These are phyloP conservation scores for Rhinogobio ventralis DNA, from an alignment of 2,797 vertebrate species.

Conservation along the genomic window DNA sequence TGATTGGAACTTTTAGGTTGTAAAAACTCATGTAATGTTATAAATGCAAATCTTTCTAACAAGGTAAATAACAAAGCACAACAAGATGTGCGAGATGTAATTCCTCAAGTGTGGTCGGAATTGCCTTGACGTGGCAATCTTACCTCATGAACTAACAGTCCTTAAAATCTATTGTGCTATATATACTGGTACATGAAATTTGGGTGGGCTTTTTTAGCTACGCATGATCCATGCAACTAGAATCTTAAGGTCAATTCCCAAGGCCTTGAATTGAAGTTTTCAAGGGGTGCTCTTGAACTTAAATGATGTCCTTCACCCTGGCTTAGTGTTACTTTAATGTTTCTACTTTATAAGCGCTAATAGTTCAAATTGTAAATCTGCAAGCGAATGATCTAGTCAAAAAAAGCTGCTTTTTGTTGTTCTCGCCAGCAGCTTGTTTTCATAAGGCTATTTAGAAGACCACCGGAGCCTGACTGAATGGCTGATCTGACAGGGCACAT, in stretches of 20 bases:
- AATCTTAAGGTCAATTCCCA: constrained; percentile 9
- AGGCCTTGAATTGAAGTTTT: constrained; percentile 47
- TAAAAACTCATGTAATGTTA: constrained; percentile 6
- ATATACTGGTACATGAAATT: constrained; percentile 30
- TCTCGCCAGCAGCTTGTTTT: constrained; percentile 52
- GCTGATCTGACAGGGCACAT: constrained; percentile 50
- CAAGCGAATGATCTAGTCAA: constrained; percentile 42
- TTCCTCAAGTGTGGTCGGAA: constrained; percentile 26
- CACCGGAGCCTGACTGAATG: constrained; percentile 46
- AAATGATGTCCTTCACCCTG: constrained; percentile 58
- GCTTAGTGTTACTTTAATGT: constrained; percentile 40
- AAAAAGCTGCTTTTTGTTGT: constrained; percentile 49
- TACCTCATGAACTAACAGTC: constrained; percentile 57
- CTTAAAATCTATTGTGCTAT: constrained; percentile 38
- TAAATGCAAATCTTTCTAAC: constrained; percentile 17
- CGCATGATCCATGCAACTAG: constrained; percentile 34
- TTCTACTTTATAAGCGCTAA: constrained; percentile 48
- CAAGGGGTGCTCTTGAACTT: constrained; percentile 54
- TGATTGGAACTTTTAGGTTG: constrained; percentile 25
- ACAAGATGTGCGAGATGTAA: constrained; percentile 35
- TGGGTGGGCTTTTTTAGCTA: constrained; percentile 41
- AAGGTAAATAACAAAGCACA: constrained; percentile 39
- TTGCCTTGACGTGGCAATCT: constrained; percentile 51
- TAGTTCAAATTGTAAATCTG: constrained; percentile 42
- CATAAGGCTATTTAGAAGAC: constrained; percentile 44